A percentile compares a stretch with the other conserved stretches of the same genome.
Conservation (phyloP, 2,797 vertebrate genomes). For the Pampus argenteus region DNA sequence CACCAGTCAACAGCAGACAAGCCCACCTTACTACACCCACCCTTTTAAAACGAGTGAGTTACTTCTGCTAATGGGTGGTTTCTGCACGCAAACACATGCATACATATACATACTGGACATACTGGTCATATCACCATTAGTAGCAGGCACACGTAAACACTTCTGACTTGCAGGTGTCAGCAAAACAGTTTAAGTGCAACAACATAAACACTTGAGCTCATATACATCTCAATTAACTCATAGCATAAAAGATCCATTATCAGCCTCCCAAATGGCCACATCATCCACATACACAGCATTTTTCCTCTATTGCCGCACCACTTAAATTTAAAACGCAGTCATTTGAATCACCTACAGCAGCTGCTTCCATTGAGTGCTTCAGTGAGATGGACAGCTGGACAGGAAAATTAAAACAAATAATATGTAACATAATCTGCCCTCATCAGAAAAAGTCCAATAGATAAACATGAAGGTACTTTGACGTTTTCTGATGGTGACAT, state of each 20-base stretch:
- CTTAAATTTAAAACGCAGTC: not conserved
- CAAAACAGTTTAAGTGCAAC: not conserved
- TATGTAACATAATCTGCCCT: not conserved
- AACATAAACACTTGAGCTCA: not conserved
- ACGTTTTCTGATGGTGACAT: not conserved
- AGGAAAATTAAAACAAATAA: not conserved
- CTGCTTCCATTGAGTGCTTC: not conserved
- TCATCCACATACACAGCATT: not conserved
- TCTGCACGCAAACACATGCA: not conserved
- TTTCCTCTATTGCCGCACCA: not conserved
- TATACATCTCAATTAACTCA: not conserved
- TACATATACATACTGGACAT: not conserved
- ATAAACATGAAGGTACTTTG: too few species aligned
- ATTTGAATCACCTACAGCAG: not conserved
- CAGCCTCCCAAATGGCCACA: not conserved
- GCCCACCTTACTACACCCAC: constrained; percentile 76
- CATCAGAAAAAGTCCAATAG: too few species aligned
- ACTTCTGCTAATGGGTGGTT: not conserved
- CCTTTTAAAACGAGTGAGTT: constrained; percentile 88
- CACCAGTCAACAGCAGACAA: constrained; percentile 82
- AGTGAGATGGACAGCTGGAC: not conserved
- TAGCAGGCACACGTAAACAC: not conserved
- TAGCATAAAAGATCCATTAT: not conserved
- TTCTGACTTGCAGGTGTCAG: not conserved
- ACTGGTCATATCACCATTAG: not conserved